These are phyloP conservation scores for Agriopis aurantiaria DNA, from an alignment of 2,888 invertebrate genomes.

Conservation along the genomic window DNA sequence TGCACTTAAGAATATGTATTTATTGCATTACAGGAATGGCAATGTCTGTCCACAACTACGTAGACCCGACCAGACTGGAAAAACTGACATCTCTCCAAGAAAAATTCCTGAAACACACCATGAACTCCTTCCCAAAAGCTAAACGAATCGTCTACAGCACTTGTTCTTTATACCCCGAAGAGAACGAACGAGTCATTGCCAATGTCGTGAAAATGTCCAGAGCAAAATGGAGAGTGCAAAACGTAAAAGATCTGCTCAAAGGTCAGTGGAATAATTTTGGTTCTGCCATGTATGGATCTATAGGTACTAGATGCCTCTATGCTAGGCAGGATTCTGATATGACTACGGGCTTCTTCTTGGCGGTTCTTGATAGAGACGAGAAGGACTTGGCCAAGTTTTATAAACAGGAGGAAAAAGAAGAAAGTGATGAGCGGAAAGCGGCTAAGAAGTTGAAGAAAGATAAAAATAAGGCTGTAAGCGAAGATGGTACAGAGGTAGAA, in stretches of 20 bases:
- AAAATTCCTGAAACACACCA: slow-evolving; percentile 94
- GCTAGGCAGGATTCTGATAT: slow-evolving; percentile 91
- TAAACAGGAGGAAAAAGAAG: slow-evolving; percentile 41
- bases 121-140: slow-evolving; percentile 93
- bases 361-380: slow-evolving; percentile 91
- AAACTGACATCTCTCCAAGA: slow-evolving; percentile 93
- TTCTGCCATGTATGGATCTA: slow-evolving; percentile 87
- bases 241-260: slow-evolving; percentile 87
- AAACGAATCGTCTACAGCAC: slow-evolving; percentile 98
- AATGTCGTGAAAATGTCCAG: slow-evolving; percentile 87
- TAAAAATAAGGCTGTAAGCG: slow-evolving; percentile 4
- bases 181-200: slow-evolving; percentile 96
- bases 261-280: slow-evolving; percentile 90
- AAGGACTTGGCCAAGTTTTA: slow-evolving; percentile 69
- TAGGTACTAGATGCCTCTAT: slow-evolving; percentile 92
- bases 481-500: slow-evolving; percentile 23
- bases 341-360: slow-evolving; percentile 98
- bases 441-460: slow-evolving; percentile 26
- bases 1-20: background rate
- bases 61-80: slow-evolving; percentile 83
- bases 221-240: slow-evolving; percentile 87
- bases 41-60: slow-evolving; percentile 75
- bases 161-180: slow-evolving; percentile 95
- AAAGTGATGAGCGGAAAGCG: slow-evolving; percentile 22
- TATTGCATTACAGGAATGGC: slow-evolving; percentile 69